Base-by-base conservation (phyloP, 1,140 invertebrate species). In the Nephila pilipes region DNA sequence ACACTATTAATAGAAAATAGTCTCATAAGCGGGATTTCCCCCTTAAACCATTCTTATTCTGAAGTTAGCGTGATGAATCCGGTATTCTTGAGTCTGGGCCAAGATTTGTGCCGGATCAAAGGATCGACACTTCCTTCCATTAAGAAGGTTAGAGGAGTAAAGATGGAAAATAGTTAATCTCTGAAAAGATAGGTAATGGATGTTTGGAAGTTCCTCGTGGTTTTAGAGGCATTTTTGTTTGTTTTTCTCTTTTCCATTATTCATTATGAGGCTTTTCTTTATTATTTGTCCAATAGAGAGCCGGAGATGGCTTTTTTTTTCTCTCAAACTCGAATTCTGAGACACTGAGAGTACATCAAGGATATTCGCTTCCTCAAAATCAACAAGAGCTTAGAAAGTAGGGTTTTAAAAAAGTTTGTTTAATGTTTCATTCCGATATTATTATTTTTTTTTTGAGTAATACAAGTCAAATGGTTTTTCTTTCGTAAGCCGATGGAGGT, bases 121-220 rank as follows among this genome's bases (percentile, higher is more conserved):
- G 81, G 90, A 92, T 92, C 90, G 90, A 92, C 90, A 92, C 90
- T 92, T 92, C 36, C 90, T 85, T 85, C 90, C 90, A 92, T 92
- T 92, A 92, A 92, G 90, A 63, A 85, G 90, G 90, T 92, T 92
- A 81, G 83, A 85, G 75, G 81, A 92, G 90, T 92, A 92, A 92
- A 81, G 90, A 92, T 92, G 90, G 90, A 92, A 92, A 92, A 92
- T 92, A 81, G 90, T 81, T 92, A 92, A 92, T 92, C 90, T 92
- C 90, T 92, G 81, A 92, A 92, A 92, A 92, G 81, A 92, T 92
- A 69, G 90, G 81, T 92, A 92, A 92, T 92, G 90, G 90, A 92
- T 92, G 90, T 92, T 92, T 92, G 81, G 90, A 69, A n/a, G 80
- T 80, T 38, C 87, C 87, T n/a, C 46, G 36, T 12, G 88, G 69